Evolutionary conservation across 2,113 vertebrate species (phyloP), one percentile per base, ranked within the genome.

Genomic region (Oryzias woworae): DNA sequence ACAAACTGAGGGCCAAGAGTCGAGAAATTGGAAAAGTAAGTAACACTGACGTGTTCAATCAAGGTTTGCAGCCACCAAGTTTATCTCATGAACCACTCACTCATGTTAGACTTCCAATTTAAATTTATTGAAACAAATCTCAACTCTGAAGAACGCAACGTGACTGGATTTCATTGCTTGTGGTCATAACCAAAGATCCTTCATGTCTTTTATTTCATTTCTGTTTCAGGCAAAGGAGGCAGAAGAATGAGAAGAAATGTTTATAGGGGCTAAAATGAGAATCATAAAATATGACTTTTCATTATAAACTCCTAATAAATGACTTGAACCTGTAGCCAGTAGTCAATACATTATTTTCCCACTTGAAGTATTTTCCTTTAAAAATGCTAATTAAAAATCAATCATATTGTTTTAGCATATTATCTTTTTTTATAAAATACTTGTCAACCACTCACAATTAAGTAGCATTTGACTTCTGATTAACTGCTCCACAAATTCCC

Each of bases 1-100:
- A 94, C 87, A 95, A 94, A 73, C 83, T 90, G 66, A 89, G 88
- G 48, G 77, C 80, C 28, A 90, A 87, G 76, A 91, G 87, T 58
- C 79, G 87, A 1, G 90, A 92, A 12, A 60, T 83, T 50, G 89
- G 78, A 63, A 91, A 89, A 78, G 89, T 90, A 53, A 69, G 80
- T 57, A 43, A 17, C 50, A 61, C 6, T 54, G 3, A 43, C 4
- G 4, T n/a, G 53, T 20, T 57, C 3, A 47, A n/a, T 16, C 59
- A 22, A 28, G 26, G 26, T 28, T 4, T 13, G 13, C n/a, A 45
- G 28, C 4, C 24, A 8, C 42, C n/a, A 3, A 1, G 20, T 13
- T 47, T 1, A 53, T 47, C 53, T 48, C 20, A 16, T 8, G 2
- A 24, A 17, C 12, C 14, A n/a, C 44, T 42, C 7, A 1, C 24